Base-by-base conservation (phyloP, 2,797 vertebrate species). In the Nannoperca australis region DNA sequence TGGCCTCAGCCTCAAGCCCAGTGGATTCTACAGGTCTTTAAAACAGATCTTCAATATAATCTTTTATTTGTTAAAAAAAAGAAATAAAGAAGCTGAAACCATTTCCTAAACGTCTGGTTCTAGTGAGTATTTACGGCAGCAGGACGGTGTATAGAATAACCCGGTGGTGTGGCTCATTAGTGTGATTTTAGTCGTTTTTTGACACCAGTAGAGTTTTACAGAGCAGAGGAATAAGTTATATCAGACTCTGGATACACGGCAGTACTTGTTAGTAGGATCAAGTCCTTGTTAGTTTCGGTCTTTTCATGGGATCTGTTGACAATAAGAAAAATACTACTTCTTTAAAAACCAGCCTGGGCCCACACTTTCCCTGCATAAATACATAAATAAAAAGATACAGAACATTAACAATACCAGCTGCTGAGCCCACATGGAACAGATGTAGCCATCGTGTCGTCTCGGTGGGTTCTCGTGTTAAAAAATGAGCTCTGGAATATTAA, bases 391-490 rank as follows among this genome's bases (percentile, higher is more conserved):
- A 36, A 58, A 38, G 44, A 56, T 8, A 4, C 5, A 63, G 64
- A 64, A 58, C 69, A 74, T 64, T 30, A 53, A 59, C 27, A 44
- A 24, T 2, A 42, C 17, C 78, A 65, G 78, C 65, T 79, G 70
- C 58, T 51, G 50, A 68, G 42, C 24, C 56, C 63, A 55, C 40
- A 24, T 13, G 36, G 64, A 79, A 10, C 70, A 69, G 78, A 69
- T 59, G 71, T 47, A 53, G 30, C 45, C 53, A 0, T 44, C 53
- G 58, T 30, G 45, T 75, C 65, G 45, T 79, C 22, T 50, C 8
- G 44, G n/a, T 10, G 63, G 22, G 55, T 74, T 20, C 45, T 30
- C 13, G 24, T 50, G 58, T 59, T 63, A 10, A 44, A 10, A 44
- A 64, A 60, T 38, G n/a, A 58, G 59, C 30, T 59, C 60, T 27